Base-by-base conservation (phyloP, 2,113 vertebrate genomes). In the Isurus oxyrinchus region DNA sequence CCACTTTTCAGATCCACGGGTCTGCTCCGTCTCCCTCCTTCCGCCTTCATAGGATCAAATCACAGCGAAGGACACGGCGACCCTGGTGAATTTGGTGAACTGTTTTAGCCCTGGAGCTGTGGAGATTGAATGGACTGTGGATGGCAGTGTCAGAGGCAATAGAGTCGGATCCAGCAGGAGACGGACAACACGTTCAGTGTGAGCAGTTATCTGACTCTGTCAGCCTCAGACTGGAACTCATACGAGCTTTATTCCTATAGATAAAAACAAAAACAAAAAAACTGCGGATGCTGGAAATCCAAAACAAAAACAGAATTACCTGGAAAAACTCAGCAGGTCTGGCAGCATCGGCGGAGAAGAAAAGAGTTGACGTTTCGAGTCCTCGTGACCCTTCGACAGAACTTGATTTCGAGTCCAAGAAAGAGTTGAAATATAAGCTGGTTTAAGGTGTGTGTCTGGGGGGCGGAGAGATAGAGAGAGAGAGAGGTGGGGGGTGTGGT, bases 81-180 rank as follows among this genome's bases (percentile, higher is more conserved):
- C 72, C 44, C 61, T 96, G 23, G 67, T 25, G 84, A 94, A 88
- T 90, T 63, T 96, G 66, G 67, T 94, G 88, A 96, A 2, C 44
- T 66, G 87, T 19, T 96, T 96, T 90, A 91, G 14, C 61, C 88
- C 96, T 10, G 96, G 96, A 0, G 86, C 53, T n/a, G 53, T 44
- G 49, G 96, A 96, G 10, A 23, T 94, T 59, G 31, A 91, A n/a
- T 96, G 96, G 96, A 93, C 61, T 35, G 86, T 96, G 40, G 96
- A 96, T 21, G 67, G 96, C 6, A 69, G 19, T 25, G 40, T n/a
- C 16, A 69, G 86, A 49, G 88, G 81, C 19, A 49, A 91, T 16
- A 67, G 88, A 91, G 86, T 53, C 86, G 59, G 2, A 13, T 96
- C 61, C 67, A 61, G 19, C 87, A 90, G 96, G 63, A 72, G 61